Base-by-base conservation (phyloP, 2,797 vertebrate genomes). In the Peromyscus attwateri region DNA sequence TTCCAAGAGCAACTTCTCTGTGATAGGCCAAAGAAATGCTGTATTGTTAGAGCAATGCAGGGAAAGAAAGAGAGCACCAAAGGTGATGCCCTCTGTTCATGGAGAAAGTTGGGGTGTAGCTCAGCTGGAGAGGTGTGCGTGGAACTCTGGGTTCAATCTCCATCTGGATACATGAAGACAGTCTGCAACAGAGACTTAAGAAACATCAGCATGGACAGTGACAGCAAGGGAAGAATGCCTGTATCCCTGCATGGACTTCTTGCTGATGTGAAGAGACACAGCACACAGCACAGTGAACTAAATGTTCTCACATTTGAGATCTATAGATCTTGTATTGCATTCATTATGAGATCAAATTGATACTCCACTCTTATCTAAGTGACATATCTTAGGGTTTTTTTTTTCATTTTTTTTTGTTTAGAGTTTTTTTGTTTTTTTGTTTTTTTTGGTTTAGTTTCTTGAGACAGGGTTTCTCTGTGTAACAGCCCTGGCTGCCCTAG, bases 1-100 rank as follows among this genome's bases (percentile, higher is more conserved):
- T 90, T 68, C 60, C 68, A 85, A 73, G 92, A 71, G 60, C 82
- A 92, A 68, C 17, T 73, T 81, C 55, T 60, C 60, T 82, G 70
- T 46, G 12, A 0, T 11, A 29, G 60, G 12, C 17, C 9, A 83
- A 23, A 87, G 79, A 87, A 92, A 31, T 4, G n/a, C 19, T n/a
- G 43, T 14, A 49, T 3, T 37, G 29, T 34, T n/a, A 23, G 5
- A 55, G 13, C 12, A 19, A 70, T 3, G 3, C 16, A 49, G 83
- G 4, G 25, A 84, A 97, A 70, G 29, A 73, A 62, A 17, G 11
- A 73, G 19, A 9, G 13, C 77, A 10, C 49, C 17, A 31, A 93
- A 57, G 17, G 57, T 40, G 10, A 40, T 27, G 64, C 17, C 55
- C 23, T 95, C 29, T 66, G 52, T 10, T 46, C 14, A 3, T 12